These are phyloP conservation scores for Sesamia nonagrioides DNA, from an alignment of 1,140 invertebrate species.

Conservation along the genomic window DNA sequence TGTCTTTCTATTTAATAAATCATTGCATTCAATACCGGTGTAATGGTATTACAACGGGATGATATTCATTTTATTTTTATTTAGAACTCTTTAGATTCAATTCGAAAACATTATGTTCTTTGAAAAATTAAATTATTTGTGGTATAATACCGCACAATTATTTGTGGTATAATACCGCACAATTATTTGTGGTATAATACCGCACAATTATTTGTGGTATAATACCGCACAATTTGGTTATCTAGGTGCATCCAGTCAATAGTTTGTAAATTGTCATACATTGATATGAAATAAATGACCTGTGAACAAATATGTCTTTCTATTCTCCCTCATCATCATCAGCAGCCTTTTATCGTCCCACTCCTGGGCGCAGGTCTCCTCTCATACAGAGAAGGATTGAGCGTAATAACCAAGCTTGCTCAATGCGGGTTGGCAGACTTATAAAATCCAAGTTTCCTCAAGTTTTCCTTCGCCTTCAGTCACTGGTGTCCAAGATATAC, in stretches of 20 bases:
- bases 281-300: conserved; percentile 81
- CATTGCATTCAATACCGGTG: conserved; percentile 51
- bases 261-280: conserved; percentile 63
- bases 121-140: conserved; percentile 46
- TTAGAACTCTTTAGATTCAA: conserved; percentile 30
- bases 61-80: conserved; percentile 51
- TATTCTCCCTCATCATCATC: conserved; percentile 42
- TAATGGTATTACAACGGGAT: conserved; percentile 50
- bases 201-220: too few species aligned
- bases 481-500: too few species aligned
- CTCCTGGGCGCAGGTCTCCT: too few species aligned
- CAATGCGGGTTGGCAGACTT: too few species aligned
- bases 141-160: conserved; percentile 17
- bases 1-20: conserved; percentile 80
- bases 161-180: too few species aligned
- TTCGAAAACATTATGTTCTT: conserved; percentile 55
- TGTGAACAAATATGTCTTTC: conserved; percentile 70
- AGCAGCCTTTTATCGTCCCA: too few species aligned
- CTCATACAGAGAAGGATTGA: too few species aligned
- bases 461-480: too few species aligned
- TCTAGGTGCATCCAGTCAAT: conserved; percentile 61
- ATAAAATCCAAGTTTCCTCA: too few species aligned
- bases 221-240: too few species aligned
- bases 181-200: too few species aligned
- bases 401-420: too few species aligned